Evolutionary conservation across 2,797 vertebrate species (phyloP).

Genomic region (Ataeniobius toweri): DNA sequence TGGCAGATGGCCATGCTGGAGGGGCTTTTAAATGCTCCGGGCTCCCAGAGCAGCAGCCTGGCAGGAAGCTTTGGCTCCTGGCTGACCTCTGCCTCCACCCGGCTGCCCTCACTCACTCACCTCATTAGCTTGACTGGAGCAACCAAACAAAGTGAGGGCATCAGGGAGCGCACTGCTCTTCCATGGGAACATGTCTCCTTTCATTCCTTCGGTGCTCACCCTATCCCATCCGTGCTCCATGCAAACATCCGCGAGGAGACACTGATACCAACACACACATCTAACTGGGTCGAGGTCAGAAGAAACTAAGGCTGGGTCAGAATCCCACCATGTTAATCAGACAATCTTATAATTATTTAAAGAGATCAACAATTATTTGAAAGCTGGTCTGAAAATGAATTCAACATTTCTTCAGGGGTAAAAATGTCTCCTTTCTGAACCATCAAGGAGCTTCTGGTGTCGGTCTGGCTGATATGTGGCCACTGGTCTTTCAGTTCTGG

Average conservation of each 20-base stretch:
- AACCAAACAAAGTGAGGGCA: slow-evolving; percentile 71
- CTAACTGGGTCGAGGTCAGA: neutral
- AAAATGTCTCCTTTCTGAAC: neutral
- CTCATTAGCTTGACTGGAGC: slow-evolving; percentile 80
- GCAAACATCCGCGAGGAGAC: slow-evolving; percentile 65
- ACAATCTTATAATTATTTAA: neutral
- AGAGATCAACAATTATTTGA: neutral
- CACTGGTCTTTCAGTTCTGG: neutral
- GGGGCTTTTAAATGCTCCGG: slow-evolving; percentile 5
- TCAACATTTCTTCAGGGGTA: neutral
- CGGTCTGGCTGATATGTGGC: neutral
- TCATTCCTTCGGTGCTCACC: neutral
- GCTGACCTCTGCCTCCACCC: slow-evolving; percentile 74
- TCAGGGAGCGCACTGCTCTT: slow-evolving; percentile 52
- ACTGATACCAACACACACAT: slow-evolving; percentile 12
- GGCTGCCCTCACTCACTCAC: slow-evolving; percentile 72
- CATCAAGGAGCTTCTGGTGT: neutral
- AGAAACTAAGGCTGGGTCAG: neutral
- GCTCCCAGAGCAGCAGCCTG: slow-evolving; percentile 57
- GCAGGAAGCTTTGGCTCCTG: slow-evolving; percentile 68
- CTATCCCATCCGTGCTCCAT: slow-evolving; percentile 30
- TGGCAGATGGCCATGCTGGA: slow-evolving; percentile 55
- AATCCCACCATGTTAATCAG: neutral
- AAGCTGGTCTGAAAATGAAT: neutral
- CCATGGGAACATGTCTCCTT: slow-evolving; percentile 61